Evolutionary conservation across 2,797 vertebrate genomes (phyloP).

Genomic region (Ispidina picta): DNA sequence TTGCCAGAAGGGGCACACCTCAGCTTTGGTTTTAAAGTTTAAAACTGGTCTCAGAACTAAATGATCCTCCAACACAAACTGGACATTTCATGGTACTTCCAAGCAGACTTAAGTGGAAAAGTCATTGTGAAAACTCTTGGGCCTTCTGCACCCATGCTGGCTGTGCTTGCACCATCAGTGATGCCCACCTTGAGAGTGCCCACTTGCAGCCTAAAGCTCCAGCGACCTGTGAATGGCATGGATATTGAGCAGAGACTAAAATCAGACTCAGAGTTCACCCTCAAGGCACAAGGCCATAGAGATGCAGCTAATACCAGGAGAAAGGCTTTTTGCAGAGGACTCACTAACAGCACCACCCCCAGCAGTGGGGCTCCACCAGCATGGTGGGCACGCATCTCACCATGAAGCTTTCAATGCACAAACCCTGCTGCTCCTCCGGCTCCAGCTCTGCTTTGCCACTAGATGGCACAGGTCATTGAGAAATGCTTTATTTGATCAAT

Average conservation of each 20-base stretch:
- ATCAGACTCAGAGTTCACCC: fast-evolving
- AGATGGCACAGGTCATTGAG: constrained; percentile 73
- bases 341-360: not conserved
- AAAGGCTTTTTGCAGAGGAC: fast-evolving
- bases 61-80: not conserved
- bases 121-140: fast-evolving
- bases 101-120: not conserved
- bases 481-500: not conserved
- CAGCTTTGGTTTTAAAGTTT: not conserved
- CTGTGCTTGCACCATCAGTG: fast-evolving
- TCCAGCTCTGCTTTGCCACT: constrained; percentile 55
- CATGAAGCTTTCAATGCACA: fast-evolving
- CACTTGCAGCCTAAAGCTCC: not conserved
- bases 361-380: fast-evolving
- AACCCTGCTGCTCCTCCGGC: not conserved
- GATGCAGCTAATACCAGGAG: fast-evolving
- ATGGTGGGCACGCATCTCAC: not conserved
- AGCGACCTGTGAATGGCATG: not conserved
- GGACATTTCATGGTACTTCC: fast-evolving
- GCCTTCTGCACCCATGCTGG: fast-evolving
- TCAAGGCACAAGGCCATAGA: fast-evolving
- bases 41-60: not conserved
- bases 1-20: not conserved
- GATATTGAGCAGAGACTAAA: not conserved
- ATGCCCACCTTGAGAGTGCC: no score